Base-by-base conservation (phyloP, 1,140 invertebrate species). In the Heliconius melpomene region DNA sequence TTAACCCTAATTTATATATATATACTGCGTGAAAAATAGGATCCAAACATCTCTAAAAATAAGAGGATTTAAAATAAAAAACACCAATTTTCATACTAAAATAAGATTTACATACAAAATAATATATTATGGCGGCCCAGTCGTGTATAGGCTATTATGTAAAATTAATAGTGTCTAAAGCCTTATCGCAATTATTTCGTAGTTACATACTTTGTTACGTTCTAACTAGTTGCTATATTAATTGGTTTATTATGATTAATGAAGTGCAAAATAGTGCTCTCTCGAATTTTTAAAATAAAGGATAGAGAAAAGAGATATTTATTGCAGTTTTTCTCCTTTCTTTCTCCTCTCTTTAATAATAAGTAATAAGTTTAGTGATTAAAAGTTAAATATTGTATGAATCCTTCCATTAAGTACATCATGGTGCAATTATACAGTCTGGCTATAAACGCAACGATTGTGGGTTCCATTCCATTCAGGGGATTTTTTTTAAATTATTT, bases 171-270 rank as follows among this genome's bases (percentile, higher is more conserved):
- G 60, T 29, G 13, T 66, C 60, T 66, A 66, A 66, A 66, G 13
- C 60, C 60, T 66, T 66, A 66, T 66, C 60, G 60, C 60, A 66
- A 66, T 66, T 66, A 66, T 66, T 66, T 66, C 60, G 60, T 66
- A 52, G 50, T 20, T 52, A 66, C 60, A 66, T 16, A 66, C 60
- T 66, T 66, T 66, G 13, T 66, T 66, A 66, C 60, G 26, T 26
- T 66, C 60, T 66, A 66, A 66, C 60, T 66, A 66, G 60, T 29
- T 66, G 26, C 23, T 13, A 6, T 26, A 66, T 66, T 66, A 66
- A 66, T 66, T 66, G 26, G 60, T 66, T 66, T 66, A 29, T 13
- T 29, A 66, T 66, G 60, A 66, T 66, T 29, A 18, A 66, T 66
- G 60, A 7, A 11, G 26, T 66, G 60, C 5, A 66, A 66, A 66